Base-by-base conservation (phyloP, 2,888 invertebrate genomes). In the Phyllotreta striolata region DNA sequence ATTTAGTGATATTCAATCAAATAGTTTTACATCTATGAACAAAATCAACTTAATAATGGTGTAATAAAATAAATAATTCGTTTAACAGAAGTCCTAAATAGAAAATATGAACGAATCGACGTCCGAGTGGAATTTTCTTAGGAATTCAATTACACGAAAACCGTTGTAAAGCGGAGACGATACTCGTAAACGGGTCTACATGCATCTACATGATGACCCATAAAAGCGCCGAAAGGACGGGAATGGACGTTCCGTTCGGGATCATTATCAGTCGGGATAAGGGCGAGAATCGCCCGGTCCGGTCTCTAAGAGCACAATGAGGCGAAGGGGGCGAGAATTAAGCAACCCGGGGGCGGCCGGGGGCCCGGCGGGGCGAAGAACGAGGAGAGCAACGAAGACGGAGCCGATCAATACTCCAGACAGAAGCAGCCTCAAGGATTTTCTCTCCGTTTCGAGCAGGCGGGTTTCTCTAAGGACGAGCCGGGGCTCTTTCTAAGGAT, bases 251-350 rank as follows among this genome's bases (percentile, higher is more conserved):
- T 69, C 70, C 68, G 69, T 66, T 67, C 68, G 66, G 68, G 70
- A 71, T 70, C 74, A 78, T 79, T 79, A 79, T 79, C 79, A 78
- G 78, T 78, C 79, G 74, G 74, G 71, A 70, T 79, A 80, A 75
- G 79, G 80, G 70, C 74, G 78, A 74, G 76, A 79, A 79, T 80
- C 79, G 80, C 74, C 72, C 70, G 77, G 68, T 12, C 0, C 13
- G 70, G 73, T 72, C 75, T 75, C 79, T 79, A 80, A 80, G 80
- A 79, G 80, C 78, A 79, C 79, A 80, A 80, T 79, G 79, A 80
- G 79, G 79, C 79, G 78, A 77, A 78, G 79, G 78, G 79, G 78
- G 59, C 56, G 55, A 56, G 64, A 77, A 78, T 78, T 79, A 78
- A 64, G 69, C 69, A 63, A 44, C 55, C 24, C 59, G 64, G 14